Base-by-base conservation (phyloP, 2,888 invertebrate genomes). In the Caenorhabditis doughertyi region DNA sequence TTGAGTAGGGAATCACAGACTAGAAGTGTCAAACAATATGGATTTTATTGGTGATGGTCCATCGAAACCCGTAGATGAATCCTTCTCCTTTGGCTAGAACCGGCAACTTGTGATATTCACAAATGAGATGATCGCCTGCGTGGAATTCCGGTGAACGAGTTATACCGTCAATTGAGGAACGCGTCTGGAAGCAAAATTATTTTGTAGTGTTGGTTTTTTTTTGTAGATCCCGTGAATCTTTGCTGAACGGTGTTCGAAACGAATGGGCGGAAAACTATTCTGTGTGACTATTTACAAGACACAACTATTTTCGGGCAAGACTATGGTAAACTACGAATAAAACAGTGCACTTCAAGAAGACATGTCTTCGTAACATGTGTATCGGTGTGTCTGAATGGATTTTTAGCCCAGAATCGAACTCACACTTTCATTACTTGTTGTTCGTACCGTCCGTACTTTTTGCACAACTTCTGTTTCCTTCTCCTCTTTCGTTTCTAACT, bases 1-100 rank as follows among this genome's bases (percentile, higher is more conserved):
- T 72, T 18, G n/a, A n/a, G n/a, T n/a, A n/a, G n/a, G n/a, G n/a
- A n/a, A 13, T 7, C 9, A n/a, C n/a, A 56, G 21, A 53, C 60
- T 53, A 23, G 42, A 51, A 53, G n/a, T n/a, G 60, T 74, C 47
- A 82, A 32, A 82, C 81, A 27, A 77, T 58, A 25, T 77, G 76
- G 25, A 82, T 82, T 62, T 82, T 65, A 23, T 60, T 77, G 3
- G 16, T 11, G 13, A 23, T 16, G 18, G 56, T 67, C 81, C 81
- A 82, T 21, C 77, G 71, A 44, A 82, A 82, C 72, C 81, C 81
- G 68, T 77, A 82, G 42, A 82, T 72, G 56, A 82, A 82, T 16
- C 81, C 81, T 18, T 82, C 77, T 8, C 53, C 67, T 62, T 77
- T 65, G 35, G 70, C 32, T 13, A 79, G 44, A 55, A 79, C 32